These are phyloP conservation scores for Sardinella longiceps DNA, from an alignment of 2,797 vertebrate species.

Conservation along the genomic window DNA sequence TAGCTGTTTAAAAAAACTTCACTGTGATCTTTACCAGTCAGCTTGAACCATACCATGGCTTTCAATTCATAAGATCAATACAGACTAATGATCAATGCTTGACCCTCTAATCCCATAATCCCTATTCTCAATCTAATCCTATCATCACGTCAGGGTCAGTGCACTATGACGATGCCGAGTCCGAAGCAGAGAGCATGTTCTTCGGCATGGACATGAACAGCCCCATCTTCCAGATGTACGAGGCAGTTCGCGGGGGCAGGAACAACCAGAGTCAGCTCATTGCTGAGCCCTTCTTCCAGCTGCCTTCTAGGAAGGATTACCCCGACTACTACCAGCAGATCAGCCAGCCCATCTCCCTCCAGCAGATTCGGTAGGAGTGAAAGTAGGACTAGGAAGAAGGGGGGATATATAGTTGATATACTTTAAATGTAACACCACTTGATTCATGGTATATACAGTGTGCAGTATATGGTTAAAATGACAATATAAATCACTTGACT, in stretches of 20 bases:
- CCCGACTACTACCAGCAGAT: constrained; percentile 98
- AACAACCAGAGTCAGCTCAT: constrained; percentile 96
- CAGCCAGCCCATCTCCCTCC: constrained; percentile 89
- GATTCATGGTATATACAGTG: too few relatives aligned
- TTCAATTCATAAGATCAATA: neutral
- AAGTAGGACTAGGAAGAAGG: neutral
- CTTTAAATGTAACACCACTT: too few relatives aligned
- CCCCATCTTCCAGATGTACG: constrained; percentile 96
- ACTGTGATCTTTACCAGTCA: neutral
- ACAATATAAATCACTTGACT: too few relatives aligned
- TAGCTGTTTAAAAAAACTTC: neutral
- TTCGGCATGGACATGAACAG: constrained; percentile 94
- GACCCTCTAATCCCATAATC: neutral
- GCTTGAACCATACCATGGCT: neutral
- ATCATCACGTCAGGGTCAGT: constrained; percentile 77
- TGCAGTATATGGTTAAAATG: too few relatives aligned
- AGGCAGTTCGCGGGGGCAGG: constrained; percentile 89
- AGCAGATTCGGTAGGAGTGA: constrained; percentile 89
- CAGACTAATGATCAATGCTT: neutral
- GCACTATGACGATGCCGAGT: constrained; percentile 95
- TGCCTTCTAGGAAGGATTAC: constrained; percentile 96
- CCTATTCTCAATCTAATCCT: neutral
- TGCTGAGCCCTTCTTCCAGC: constrained; percentile 94
- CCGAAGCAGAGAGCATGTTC: constrained; percentile 92
- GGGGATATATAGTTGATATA: too few relatives aligned